Percentiles rank a stretch among this genome's conserved stretches.
Conservation (phyloP, 2,888 invertebrate species). For the Catocala sponsa region DNA sequence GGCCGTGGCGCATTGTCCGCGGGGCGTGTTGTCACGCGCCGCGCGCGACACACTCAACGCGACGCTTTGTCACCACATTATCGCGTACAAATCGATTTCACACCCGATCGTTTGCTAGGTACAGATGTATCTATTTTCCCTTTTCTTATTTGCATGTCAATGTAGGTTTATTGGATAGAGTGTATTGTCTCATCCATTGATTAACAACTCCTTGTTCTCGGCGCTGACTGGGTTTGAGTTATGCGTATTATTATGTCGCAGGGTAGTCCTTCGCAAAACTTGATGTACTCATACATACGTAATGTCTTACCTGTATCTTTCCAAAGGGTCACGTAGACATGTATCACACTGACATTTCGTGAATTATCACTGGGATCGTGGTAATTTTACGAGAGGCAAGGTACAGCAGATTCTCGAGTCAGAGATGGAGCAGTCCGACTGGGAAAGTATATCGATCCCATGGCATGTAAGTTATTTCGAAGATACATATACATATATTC, state of each 20-base stretch:
- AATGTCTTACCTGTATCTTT: no score
- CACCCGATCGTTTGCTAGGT: slow-evolving; percentile 63
- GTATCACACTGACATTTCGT: no score
- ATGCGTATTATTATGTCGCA: not conserved
- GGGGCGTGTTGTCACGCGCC: slow-evolving; percentile 74
- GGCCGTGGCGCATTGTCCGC: slow-evolving; percentile 69
- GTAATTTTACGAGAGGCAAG: no score
- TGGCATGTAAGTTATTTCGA: no score
- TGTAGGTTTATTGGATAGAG: slow-evolving; percentile 53
- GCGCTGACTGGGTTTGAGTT: slow-evolving; percentile 10
- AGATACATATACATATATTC: no score
- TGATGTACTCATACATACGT: no score
- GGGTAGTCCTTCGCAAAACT: no score
- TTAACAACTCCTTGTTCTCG: slow-evolving; percentile 47
- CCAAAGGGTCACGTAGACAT: no score
- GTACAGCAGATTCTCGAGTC: no score
- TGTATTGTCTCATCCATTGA: slow-evolving; percentile 44
- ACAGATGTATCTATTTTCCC: slow-evolving; percentile 70
- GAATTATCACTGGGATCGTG: no score
- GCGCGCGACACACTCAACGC: slow-evolving; percentile 61
- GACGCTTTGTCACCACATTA: slow-evolving; percentile 66
- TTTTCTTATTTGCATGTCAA: slow-evolving; percentile 72
- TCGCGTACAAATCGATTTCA: slow-evolving; percentile 78
- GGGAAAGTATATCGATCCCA: no score
- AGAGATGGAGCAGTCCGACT: no score